Conservation (phyloP, 2,113 vertebrate species). For the Sinocyclocheilus anshuiensis region DNA sequence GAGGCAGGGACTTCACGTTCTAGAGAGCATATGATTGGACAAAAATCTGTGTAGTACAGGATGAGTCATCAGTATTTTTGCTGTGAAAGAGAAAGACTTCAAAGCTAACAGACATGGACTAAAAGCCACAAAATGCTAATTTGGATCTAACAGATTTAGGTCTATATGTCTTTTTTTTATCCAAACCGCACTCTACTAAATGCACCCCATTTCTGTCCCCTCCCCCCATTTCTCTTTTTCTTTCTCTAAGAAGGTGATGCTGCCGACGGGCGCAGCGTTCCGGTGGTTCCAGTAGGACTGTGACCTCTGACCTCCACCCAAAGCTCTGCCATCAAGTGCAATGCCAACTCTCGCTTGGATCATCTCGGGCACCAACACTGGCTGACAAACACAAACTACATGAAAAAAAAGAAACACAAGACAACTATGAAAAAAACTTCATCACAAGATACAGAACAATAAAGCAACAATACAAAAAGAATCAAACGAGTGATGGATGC, state of each 20-base stretch:
- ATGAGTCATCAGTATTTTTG: background rate
- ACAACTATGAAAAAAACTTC: constrained; percentile 51
- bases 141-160: background rate
- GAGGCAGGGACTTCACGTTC: background rate
- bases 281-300: constrained; percentile 98
- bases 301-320: constrained; percentile 79
- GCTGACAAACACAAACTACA: constrained; percentile 80
- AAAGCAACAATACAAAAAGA: constrained; percentile 59
- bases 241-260: constrained; percentile 93
- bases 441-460: constrained; percentile 50
- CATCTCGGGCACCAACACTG: constrained; percentile 95
- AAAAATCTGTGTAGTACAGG: background rate
- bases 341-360: constrained; percentile 94
- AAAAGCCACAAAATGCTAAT: background rate
- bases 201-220: background rate
- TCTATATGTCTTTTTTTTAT: background rate
- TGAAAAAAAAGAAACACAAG: constrained; percentile 48
- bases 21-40: background rate
- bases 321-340: constrained; percentile 98
- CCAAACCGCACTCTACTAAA: constrained; percentile 16
- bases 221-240: constrained; percentile 53
- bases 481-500: constrained; percentile 88
- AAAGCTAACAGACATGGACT: background rate
- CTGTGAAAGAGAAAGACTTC: background rate
- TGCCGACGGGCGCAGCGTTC: constrained; percentile 97